Conservation (phyloP, 2,113 vertebrate genomes). For the Hippocampus guttulatus region DNA sequence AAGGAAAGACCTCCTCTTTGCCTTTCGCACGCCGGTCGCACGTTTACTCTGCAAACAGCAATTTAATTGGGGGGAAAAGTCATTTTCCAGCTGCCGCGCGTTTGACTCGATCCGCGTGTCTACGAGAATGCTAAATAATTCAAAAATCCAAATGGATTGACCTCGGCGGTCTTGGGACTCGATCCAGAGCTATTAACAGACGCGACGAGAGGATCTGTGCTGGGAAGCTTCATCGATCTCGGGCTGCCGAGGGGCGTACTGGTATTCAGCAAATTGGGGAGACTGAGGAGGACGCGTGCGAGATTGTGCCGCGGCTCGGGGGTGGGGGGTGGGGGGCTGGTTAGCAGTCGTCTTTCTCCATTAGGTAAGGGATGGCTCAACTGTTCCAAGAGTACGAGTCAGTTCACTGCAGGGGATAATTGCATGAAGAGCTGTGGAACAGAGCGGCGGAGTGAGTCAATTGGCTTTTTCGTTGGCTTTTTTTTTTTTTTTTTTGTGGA, state of each 20-base stretch:
- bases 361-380: background rate
- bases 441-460: background rate
- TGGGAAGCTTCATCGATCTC: background rate
- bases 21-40: background rate
- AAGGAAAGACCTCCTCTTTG: background rate
- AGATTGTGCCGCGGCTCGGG: background rate
- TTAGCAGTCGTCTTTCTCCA: background rate
- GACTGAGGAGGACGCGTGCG: background rate
- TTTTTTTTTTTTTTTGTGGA: background rate
- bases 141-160: background rate
- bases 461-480: background rate
- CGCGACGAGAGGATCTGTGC: background rate
- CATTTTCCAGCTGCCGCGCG: background rate
- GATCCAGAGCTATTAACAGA: background rate
- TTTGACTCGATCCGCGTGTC: background rate
- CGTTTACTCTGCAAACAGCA: slow-evolving; percentile 7
- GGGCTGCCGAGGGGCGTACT: background rate
- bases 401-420: background rate
- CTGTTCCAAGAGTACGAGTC: background rate
- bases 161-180: background rate
- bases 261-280: background rate
- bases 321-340: background rate
- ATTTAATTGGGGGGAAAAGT: slow-evolving; percentile 2
- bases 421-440: no score
- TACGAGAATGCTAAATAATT: slow-evolving; percentile 1